Base-by-base conservation (phyloP, 2,113 vertebrate genomes). In the Furnarius figulus region DNA sequence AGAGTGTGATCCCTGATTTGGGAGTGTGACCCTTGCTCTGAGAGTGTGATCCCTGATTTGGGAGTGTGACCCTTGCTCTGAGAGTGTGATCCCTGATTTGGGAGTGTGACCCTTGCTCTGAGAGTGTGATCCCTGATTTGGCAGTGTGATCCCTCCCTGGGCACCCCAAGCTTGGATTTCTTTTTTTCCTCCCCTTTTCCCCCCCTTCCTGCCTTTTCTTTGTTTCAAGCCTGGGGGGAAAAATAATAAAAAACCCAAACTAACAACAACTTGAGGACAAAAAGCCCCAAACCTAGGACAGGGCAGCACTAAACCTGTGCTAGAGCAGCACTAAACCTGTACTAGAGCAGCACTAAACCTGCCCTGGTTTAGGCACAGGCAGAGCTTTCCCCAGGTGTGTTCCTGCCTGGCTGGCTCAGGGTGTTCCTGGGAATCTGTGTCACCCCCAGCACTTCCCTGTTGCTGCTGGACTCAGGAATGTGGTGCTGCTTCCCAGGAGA, bases 391-490 rank as follows among this genome's bases (percentile, higher is more conserved):
- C 8, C 2, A 5, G 1, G 0, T 5, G 14, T 3, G 2, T 19
- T 46, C 56, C 31, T 47, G 53, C 67, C 78, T 22, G 25, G 16
- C 42, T 83, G 15, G 8, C 11, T n/a, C 4, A 14, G 3, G 78
- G 56, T 5, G 21, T 61, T 55, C 72, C 72, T 21, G 50, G 39
- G 50, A 25, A 53, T 14, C 11, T 31, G 6, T 30, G 37, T 56
- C 40, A 14, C 28, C 39, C 10, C 6, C 1, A 2, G 14, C 1
- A 2, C 42, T 22, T 33, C 7, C 8, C 37, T 35, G 40, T 8
- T 3, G 35, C 37, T 33, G 1, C 33, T 8, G n/a, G 14, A 25
- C 28, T 2, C 0, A 47, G 44, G 56, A 75, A 27, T 0, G 0
- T 2, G 25, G 24, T 27, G 42, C 11, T 16, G 25, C 35, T 47